These are phyloP conservation scores for Pampusana beccarii DNA, from an alignment of 2,113 vertebrate species.

Conservation along the genomic window DNA sequence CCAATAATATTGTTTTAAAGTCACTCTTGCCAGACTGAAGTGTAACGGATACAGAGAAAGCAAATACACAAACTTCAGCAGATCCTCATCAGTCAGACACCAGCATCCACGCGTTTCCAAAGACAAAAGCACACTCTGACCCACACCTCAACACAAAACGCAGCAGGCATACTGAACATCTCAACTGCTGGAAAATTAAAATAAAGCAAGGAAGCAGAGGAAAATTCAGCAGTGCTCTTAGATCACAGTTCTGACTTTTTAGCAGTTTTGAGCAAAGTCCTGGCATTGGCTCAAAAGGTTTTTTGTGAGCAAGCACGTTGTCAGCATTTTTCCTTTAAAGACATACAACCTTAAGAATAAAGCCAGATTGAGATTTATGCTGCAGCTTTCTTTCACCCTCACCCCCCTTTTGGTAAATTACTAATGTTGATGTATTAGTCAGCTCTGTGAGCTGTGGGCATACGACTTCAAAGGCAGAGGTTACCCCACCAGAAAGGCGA, in stretches of 20 bases:
- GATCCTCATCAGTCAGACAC: background rate
- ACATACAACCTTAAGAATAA: conserved; percentile 36
- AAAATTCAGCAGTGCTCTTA: background rate
- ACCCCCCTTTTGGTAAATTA: background rate
- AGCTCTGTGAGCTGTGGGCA: background rate
- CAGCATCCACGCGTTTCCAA: background rate
- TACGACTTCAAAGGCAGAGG: background rate
- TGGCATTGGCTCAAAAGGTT: conserved; percentile 34
- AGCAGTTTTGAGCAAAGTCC: conserved; percentile 22
- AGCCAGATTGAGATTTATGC: conserved; percentile 35
- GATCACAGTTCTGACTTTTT: conserved; percentile 9
- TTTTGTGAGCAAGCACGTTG: conserved; percentile 30
- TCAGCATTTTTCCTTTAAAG: conserved; percentile 57
- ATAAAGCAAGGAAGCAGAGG: background rate
- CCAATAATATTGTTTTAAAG: conserved; percentile 33
- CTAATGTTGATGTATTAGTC: background rate
- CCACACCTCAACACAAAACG: background rate
- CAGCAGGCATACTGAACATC: background rate
- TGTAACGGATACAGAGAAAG: background rate
- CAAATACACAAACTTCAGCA: background rate
- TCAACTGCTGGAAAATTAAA: background rate
- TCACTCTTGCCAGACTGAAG: background rate
- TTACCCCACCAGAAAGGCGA: background rate
- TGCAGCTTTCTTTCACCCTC: background rate
- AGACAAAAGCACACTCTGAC: background rate